phyloP scores from a whole-genome alignment of 2,797 vertebrate species.

The Limosa lapponica region DNA sequence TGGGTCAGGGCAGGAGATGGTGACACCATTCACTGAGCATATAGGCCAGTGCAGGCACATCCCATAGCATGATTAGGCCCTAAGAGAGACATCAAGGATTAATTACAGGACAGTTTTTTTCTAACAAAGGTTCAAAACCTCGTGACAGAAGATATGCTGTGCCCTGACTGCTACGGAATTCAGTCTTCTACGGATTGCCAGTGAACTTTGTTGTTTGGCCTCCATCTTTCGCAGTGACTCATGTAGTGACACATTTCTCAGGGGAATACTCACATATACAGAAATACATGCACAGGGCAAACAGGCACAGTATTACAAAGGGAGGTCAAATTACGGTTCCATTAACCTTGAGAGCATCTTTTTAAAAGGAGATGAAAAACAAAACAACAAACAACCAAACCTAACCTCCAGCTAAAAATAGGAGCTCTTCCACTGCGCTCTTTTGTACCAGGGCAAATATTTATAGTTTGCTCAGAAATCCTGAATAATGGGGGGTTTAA shows the following conservation, averaged over 20 bases:
- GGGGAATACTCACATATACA: not conserved
- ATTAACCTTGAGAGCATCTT: slow-evolving; percentile 32
- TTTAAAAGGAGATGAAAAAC: not conserved
- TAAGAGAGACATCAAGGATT: not conserved
- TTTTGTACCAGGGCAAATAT: slow-evolving; percentile 6
- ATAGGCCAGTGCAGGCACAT: not conserved
- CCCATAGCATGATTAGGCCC: not conserved
- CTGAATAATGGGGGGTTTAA: slow-evolving; percentile 4
- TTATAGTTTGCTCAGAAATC: slow-evolving; percentile 20
- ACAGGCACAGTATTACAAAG: not conserved
- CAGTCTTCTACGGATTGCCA: not conserved
- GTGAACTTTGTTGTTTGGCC: not conserved
- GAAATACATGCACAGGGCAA: not conserved
- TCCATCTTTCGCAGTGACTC: not conserved
- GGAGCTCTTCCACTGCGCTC: not conserved
- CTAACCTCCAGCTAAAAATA: slow-evolving; percentile 37
- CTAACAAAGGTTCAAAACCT: not conserved
- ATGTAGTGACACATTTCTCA: not conserved
- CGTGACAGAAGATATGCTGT: not conserved
- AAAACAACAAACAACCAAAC: not conserved
- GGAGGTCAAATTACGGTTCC: not conserved
- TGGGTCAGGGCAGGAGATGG: not conserved
- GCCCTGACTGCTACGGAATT: not conserved
- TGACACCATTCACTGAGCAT: slow-evolving; percentile 6
- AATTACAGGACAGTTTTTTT: not conserved